phyloP scores from a whole-genome alignment of 2,888 invertebrate genomes.

The Lasioglossum calceatum region DNA sequence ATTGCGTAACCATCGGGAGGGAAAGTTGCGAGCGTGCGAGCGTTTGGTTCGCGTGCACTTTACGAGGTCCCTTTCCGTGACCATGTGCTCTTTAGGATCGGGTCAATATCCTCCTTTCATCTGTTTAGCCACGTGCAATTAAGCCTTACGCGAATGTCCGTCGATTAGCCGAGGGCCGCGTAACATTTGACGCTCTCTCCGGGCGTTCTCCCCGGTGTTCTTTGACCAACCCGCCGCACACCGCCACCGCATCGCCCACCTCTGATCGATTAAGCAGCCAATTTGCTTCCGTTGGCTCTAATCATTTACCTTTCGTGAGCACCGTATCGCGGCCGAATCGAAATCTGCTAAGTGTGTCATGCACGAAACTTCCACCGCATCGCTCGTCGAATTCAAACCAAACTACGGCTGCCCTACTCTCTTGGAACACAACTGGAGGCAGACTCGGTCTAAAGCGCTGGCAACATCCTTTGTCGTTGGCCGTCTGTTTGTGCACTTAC shows the following conservation, averaged over 20 bases:
- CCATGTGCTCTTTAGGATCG: slow-evolving; percentile 72
- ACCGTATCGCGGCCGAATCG: slow-evolving; percentile 27
- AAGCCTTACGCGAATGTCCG: slow-evolving; percentile 67
- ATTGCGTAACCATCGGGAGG: slow-evolving; percentile 68
- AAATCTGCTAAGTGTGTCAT: slow-evolving; percentile 18
- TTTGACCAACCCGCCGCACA: slow-evolving; percentile 30
- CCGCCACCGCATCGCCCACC: not conserved
- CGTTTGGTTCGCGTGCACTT: slow-evolving; percentile 67
- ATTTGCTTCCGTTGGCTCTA: slow-evolving; percentile 48
- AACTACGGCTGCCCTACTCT: not conserved
- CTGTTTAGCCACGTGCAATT: slow-evolving; percentile 66
- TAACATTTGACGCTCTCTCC: slow-evolving; percentile 45
- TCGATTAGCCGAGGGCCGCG: slow-evolving; percentile 59
- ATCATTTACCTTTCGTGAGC: slow-evolving; percentile 28
- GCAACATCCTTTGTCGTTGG: not conserved
- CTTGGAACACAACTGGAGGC: not conserved
- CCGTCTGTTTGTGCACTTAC: not conserved
- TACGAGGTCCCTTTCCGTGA: slow-evolving; percentile 72
- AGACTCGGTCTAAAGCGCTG: not conserved
- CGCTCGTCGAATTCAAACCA: not conserved
- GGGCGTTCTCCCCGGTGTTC: slow-evolving; percentile 30
- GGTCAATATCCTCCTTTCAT: slow-evolving; percentile 74
- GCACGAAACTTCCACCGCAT: slow-evolving; percentile 35
- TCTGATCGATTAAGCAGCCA: slow-evolving; percentile 55
- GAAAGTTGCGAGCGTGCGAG: slow-evolving; percentile 67